Base-by-base conservation (phyloP, 2,888 invertebrate species). In the Tenthredo scrophulariae region DNA sequence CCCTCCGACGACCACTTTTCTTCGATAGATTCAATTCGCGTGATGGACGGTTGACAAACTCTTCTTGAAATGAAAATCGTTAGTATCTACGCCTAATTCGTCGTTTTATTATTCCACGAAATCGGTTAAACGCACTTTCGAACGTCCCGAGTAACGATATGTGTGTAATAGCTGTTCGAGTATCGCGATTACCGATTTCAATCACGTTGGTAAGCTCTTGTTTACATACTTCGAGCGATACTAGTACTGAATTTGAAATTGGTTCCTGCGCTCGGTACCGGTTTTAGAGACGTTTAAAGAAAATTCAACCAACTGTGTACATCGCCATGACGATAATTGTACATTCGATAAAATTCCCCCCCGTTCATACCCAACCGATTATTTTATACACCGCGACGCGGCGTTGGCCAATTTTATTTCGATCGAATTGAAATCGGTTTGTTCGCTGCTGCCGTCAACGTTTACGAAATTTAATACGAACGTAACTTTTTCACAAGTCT, bases 131-230 rank as follows among this genome's bases (percentile, higher is more conserved):
- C 86, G 85, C 84, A 77, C 77, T 77, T 77, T 77, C 77, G 74
- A 74, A 40, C 74, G 43, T 18, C 13, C 22, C 18, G 29, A 67
- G 15, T 33, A 29, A 15, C 18, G 15, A 29, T 33, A 29, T 33
- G 67, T 33, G 67, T 33, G 67, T 67, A 67, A 62, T 67, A 29
- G 29, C 26, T 18, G 10, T 6, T n/a, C 54, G 80, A 65, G 18
- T 50, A 62, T n/a, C 87, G 88, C 88, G 88, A 90, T 91, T 89
- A 87, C 84, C 88, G 85, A 92, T 92, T 90, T 87, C 88, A 89
- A 91, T 91, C 92, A 92, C 92, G 92, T 92, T 90, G 90, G 87
- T 86, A 88, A 88, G 86, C 88, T 89, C 90, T 90, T 92, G 91
- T 92, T 92, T 91, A 91, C 91, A 92, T 92, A 91, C 89, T 89